A percentile compares a stretch with the other conserved stretches of the same genome.
phyloP scores from a whole-genome alignment of 2,113 vertebrate genomes.

The zebrafish (Danio rerio) region DNA sequence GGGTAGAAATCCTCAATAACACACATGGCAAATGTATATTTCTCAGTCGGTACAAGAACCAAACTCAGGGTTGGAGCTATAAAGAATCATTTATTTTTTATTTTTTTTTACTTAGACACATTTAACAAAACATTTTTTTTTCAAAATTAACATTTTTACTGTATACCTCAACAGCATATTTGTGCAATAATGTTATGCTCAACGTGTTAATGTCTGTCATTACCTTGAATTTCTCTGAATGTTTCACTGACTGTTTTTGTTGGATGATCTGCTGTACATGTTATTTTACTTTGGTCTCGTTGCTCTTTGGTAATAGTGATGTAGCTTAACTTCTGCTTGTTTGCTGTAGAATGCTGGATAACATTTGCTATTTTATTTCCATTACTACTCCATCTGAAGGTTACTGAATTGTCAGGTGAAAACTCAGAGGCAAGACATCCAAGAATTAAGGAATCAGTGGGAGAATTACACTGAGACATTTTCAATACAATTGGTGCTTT shows the following conservation, averaged over 20 bases:
- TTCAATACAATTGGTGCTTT: neutral
- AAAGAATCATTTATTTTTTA: too few species aligned
- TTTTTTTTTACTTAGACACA: too few species aligned
- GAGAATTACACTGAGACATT: neutral
- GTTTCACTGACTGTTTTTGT: neutral
- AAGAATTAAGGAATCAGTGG: neutral
- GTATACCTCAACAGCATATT: neutral
- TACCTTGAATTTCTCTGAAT: neutral
- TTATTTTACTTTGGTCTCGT: neutral
- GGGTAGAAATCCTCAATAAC: constrained; percentile 27
- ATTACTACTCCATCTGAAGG: neutral
- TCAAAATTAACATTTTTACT: too few species aligned
- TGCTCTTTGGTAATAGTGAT: neutral
- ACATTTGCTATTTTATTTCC: neutral
- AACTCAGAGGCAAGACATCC: constrained; percentile 18
- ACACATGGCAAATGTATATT: constrained; percentile 28
- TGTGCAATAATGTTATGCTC: neutral
- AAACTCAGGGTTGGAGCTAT: constrained; percentile 11
- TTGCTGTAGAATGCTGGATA: neutral
- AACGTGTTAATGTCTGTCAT: neutral
- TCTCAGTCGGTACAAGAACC: neutral
- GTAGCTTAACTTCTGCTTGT: neutral
- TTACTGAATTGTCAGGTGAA: neutral
- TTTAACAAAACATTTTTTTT: neutral
- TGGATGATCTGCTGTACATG: neutral